A percentile compares a stretch with the other conserved stretches of the same genome.
Conservation (phyloP, 2,113 vertebrate species). For the Morone saxatilis region DNA sequence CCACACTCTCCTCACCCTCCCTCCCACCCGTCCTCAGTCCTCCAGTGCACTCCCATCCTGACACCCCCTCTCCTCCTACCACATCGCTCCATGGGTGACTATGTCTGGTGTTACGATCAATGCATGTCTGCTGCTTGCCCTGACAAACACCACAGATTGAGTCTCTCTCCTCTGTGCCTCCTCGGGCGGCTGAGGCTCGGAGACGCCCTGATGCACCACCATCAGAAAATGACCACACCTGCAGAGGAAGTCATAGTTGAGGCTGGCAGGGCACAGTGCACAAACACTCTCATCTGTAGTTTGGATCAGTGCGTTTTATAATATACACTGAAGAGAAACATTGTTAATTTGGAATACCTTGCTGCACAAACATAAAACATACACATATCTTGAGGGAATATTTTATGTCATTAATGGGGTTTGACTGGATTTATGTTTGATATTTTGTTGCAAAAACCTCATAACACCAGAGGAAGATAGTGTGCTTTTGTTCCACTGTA, state of each 20-base stretch:
- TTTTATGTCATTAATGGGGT: constrained; percentile 27
- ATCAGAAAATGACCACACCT: constrained; percentile 34
- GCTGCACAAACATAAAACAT: constrained; percentile 45
- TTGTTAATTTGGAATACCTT: constrained; percentile 22
- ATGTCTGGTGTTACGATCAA: constrained; percentile 84
- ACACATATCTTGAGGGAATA: constrained; percentile 49
- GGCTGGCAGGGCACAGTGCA: constrained; percentile 50
- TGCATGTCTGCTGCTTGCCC: constrained; percentile 85
- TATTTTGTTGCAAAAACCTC: constrained; percentile 34
- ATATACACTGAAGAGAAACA: background rate
- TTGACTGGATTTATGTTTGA: constrained; percentile 59
- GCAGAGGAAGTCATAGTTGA: constrained; percentile 49
- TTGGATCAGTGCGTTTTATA: constrained; percentile 26
- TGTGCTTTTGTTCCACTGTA: constrained; percentile 46
- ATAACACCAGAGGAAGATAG: background rate
- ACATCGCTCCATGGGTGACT: constrained; percentile 87
- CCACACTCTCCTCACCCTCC: constrained; percentile 82
- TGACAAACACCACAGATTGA: constrained; percentile 65
- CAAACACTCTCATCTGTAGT: constrained; percentile 24
- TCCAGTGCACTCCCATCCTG: constrained; percentile 77
- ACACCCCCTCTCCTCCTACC: constrained; percentile 78
- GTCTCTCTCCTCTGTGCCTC: constrained; percentile 47
- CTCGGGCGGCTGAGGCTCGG: constrained; percentile 36
- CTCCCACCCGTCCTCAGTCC: constrained; percentile 74
- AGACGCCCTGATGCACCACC: constrained; percentile 12